Evolutionary conservation across 2,113 vertebrate species (phyloP), one percentile per base, ranked within the genome.

Genomic region (Anoplopoma fimbria): DNA sequence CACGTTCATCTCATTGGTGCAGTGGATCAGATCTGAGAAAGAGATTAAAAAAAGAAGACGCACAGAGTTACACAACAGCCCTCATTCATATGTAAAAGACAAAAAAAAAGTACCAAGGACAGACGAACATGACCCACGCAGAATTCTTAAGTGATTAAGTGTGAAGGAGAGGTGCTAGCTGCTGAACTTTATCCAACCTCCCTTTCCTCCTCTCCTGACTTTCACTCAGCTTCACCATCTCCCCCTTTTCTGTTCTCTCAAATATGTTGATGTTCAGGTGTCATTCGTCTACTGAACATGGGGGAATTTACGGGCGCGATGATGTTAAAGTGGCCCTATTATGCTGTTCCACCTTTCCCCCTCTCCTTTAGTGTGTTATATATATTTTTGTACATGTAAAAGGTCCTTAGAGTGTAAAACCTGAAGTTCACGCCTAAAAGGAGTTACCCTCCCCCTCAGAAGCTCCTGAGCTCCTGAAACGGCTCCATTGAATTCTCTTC

Each of bases 1-100:
- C 85, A 95, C 94, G 77, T 95, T 95, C 94, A 95, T 95, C 91
- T 95, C 95, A 53, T 95, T 95, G 93, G 94, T 95, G 93, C 94
- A 95, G 93, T 95, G 94, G 88, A 95, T 95, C 89, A 95, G 88
- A 88, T 95, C 95, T 95, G 90, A 62, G 9, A 55, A n/a, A 1
- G 5, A 51, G 15, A 9, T 29, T 21, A 12, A 6, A 9, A 23
- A 10, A 31, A 51, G n/a, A 15, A 19, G 17, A 61, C 12, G 69
- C 12, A 80, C 1, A 19, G 2, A 49, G 67, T 82, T 77, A 77
- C 23, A 70, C 27, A 75, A 42, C n/a, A 67, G n/a, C n/a, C n/a
- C n/a, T n/a, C n/a, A n/a, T n/a, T n/a, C n/a, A n/a, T n/a, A n/a
- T n/a, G n/a, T n/a, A n/a, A n/a, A n/a, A n/a, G n/a, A n/a, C n/a